Evolutionary conservation across 2,113 vertebrate species (phyloP).

Genomic region (Gymnarchus niloticus): DNA sequence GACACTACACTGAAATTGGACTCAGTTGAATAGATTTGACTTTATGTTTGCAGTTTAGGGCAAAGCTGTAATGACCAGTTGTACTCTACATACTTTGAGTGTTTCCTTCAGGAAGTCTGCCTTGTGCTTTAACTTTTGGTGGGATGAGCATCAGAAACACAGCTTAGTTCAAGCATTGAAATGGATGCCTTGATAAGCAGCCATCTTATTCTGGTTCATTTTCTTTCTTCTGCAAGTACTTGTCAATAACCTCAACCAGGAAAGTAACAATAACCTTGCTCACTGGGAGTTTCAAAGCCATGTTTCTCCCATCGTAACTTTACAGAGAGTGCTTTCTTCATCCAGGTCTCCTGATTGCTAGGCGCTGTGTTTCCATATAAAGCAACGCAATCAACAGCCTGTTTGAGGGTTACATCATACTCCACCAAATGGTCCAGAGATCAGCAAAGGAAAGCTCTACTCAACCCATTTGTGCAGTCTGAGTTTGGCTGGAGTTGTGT

Average conservation of each 20-base stretch:
- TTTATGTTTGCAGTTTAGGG: not conserved
- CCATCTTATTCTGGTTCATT: not conserved
- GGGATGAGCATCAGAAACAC: not conserved
- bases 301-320: not conserved
- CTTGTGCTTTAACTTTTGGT: not conserved
- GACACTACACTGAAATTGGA: conserved; percentile 1
- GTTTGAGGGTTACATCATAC: not conserved
- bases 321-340: not conserved
- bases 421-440: not conserved
- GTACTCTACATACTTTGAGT: not conserved
- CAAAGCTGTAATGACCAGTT: not conserved
- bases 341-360: not conserved
- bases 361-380: not conserved
- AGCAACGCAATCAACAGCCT: not conserved
- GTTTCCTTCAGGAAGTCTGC: not conserved
- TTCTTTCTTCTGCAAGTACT: not conserved
- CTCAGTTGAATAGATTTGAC: not conserved
- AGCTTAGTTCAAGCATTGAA: not conserved
- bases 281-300: not conserved
- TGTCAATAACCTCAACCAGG: not conserved
- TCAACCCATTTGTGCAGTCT: not conserved
- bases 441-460: not conserved
- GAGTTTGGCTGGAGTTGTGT: not conserved
- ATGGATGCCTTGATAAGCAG: not conserved
- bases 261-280: too few relatives aligned